Evolutionary conservation across 1,140 invertebrate genomes (phyloP).

Genomic region (Trichogramma pretiosum): DNA sequence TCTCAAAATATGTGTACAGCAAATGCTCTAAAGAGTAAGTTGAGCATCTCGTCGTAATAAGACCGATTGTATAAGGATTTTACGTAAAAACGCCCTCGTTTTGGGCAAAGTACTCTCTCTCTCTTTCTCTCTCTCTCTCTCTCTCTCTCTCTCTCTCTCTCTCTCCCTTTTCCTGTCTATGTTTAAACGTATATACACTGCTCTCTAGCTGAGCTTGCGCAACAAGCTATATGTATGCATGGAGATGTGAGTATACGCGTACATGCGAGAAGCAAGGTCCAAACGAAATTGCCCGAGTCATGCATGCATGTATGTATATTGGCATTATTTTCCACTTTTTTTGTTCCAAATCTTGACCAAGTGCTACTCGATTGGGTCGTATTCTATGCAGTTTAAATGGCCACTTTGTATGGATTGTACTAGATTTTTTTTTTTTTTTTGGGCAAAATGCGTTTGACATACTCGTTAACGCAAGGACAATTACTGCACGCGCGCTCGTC

Average conservation of each 20-base stretch:
- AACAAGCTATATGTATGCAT: constrained; percentile 1
- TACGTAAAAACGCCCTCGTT: constrained; percentile 21
- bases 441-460: no score
- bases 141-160: background rate
- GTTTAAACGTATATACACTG: no score
- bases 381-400: no score
- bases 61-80: constrained; percentile 22
- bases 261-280: background rate
- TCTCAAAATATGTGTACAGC: no score
- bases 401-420: no score
- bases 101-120: background rate
- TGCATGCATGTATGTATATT: background rate
- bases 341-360: no score
- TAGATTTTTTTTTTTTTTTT: no score
- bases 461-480: no score
- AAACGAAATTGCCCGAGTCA: constrained; percentile 1
- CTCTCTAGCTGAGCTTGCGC: background rate
- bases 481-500: no score
- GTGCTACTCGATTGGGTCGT: no score
- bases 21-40: no score
- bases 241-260: background rate
- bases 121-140: background rate
- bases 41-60: constrained; percentile 3
- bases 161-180: background rate
- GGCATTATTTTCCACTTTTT: background rate